Evolutionary conservation across 2,797 vertebrate genomes (phyloP).

Genomic region (Odontamblyopus lacepedii): DNA sequence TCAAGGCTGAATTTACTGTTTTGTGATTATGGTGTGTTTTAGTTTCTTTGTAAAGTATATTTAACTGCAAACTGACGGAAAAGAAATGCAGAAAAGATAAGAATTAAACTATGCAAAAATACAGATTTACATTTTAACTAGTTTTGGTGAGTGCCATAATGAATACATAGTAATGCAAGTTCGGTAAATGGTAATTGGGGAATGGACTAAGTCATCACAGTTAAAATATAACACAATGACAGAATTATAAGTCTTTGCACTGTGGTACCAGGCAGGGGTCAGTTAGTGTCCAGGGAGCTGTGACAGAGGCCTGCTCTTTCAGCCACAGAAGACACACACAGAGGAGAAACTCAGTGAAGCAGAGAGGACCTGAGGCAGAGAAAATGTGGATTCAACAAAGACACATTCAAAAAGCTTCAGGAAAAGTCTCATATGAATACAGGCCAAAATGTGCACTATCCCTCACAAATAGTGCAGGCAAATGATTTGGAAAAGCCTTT

Average conservation of each 20-base stretch:
- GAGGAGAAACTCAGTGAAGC: conserved; percentile 28
- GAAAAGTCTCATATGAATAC: conserved; percentile 26
- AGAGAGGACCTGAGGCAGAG: conserved; percentile 34
- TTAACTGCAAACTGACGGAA: no score
- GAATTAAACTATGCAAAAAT: no score
- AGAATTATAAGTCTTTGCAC: conserved; percentile 30
- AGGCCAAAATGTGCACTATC: conserved; percentile 20
- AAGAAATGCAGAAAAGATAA: no score
- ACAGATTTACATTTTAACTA: no score
- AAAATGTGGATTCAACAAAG: conserved; percentile 39
- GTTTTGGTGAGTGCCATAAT: no score
- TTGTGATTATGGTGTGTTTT: no score
- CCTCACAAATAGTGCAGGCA: conserved; percentile 29
- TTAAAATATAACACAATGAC: neutral
- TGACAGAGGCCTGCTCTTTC: conserved; percentile 68
- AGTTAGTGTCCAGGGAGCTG: conserved; percentile 65
- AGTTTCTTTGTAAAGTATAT: no score
- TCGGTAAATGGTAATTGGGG: no score
- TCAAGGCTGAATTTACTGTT: no score
- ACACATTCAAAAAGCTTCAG: conserved; percentile 24
- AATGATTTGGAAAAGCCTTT: conserved; percentile 43
- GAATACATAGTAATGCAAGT: no score
- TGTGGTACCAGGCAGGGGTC: conserved; percentile 66
- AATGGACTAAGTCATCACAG: neutral
- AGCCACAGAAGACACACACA: conserved; percentile 38